These are phyloP conservation scores for Achlya flavicornis DNA, from an alignment of 2,888 invertebrate species.

Conservation along the genomic window DNA sequence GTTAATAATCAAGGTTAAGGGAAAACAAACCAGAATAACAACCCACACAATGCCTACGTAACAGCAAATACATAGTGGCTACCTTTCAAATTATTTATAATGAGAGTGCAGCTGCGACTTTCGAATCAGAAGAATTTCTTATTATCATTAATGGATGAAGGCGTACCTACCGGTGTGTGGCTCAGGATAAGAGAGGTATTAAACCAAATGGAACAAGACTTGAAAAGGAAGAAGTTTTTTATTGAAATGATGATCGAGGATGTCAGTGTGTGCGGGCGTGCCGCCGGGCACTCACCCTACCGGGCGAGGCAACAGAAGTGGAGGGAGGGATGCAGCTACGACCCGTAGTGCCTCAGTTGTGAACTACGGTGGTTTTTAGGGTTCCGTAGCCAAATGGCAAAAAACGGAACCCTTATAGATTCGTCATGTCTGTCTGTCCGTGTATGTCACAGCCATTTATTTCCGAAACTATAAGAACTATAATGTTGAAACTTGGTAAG, in stretches of 20 bases:
- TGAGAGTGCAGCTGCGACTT: conserved; percentile 7
- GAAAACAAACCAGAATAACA: neutral
- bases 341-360: conserved; percentile 38
- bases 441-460: no score
- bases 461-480: no score
- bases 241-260: conserved; percentile 40
- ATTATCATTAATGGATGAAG: conserved; percentile 5
- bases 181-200: conserved; percentile 21
- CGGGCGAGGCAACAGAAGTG: conserved; percentile 31
- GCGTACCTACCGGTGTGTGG: neutral
- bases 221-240: conserved; percentile 52
- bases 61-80: conserved; percentile 7
- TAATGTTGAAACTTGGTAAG: no score
- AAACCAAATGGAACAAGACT: conserved; percentile 43
- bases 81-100: conserved; percentile 7
- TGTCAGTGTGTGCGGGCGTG: conserved; percentile 42
- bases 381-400: no score
- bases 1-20: neutral
- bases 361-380: conserved; percentile 43
- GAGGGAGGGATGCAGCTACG: conserved; percentile 27
- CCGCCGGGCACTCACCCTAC: conserved; percentile 62
- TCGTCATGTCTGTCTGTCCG: no score
- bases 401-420: no score
- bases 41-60: neutral
- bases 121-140: conserved; percentile 7